Evolutionary conservation across 2,113 vertebrate genomes (phyloP).

Genomic region (Rhinoptilus africanus): DNA sequence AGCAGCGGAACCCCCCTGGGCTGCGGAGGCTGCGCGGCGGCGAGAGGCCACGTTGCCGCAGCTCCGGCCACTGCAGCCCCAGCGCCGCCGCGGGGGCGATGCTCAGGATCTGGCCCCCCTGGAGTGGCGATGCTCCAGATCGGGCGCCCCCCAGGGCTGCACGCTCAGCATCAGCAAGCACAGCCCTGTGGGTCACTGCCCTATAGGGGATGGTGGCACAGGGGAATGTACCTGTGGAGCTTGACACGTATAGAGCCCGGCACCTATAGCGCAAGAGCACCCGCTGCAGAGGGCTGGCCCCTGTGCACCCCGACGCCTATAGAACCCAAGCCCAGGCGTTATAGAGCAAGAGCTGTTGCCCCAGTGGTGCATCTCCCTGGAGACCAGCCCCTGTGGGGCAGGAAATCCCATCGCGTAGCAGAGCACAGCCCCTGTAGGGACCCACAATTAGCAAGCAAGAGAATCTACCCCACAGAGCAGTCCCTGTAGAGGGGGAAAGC

Average conservation of each 20-base stretch:
- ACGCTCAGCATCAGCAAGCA: accelerated
- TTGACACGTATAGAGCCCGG: neutral
- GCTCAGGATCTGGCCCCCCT: neutral
- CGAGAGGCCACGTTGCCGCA: neutral
- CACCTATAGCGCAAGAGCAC: neutral
- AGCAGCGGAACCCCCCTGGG: neutral
- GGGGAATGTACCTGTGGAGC: neutral
- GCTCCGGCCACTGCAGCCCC: neutral
- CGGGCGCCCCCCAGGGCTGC: neutral
- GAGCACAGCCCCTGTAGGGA: neutral
- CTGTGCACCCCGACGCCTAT: accelerated
- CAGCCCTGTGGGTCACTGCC: neutral
- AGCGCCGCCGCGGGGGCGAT: neutral
- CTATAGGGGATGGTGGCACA: neutral
- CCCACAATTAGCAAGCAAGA: neutral
- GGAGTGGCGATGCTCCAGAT: no score
- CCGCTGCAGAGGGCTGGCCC: neutral
- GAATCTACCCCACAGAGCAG: accelerated
- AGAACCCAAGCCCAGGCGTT: accelerated
- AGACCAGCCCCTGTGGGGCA: neutral
- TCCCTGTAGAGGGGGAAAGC: neutral
- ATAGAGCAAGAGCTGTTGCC: neutral
- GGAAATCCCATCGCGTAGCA: accelerated
- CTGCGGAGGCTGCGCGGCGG: neutral
- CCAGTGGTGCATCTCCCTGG: neutral